Conservation (phyloP, 2,113 vertebrate genomes). For the human (Homo sapiens) region DNA sequence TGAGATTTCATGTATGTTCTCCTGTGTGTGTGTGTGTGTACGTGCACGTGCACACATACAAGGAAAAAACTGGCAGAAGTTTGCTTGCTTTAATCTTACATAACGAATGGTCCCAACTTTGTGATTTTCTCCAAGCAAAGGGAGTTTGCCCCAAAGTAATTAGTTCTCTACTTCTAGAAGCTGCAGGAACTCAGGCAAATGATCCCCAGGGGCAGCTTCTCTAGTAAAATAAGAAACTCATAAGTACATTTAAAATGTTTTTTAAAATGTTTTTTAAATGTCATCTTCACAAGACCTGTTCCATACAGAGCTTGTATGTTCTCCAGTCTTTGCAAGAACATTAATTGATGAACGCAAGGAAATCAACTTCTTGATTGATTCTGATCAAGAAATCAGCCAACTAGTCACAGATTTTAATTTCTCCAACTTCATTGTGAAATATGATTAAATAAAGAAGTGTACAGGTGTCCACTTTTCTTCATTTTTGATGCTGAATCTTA, state of each 20-base stretch:
- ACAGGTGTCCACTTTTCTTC: not conserved
- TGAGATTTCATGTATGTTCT: not conserved
- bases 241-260: not conserved
- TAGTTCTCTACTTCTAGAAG: not conserved
- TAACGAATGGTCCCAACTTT: not conserved
- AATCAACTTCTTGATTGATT: not conserved
- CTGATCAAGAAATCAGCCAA: not conserved
- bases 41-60: rapidly evolving
- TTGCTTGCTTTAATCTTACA: not conserved
- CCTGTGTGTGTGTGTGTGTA: not conserved
- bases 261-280: not conserved
- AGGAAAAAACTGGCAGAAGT: not conserved
- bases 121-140: not conserved
- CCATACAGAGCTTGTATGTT: not conserved
- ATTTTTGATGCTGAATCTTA: not conserved
- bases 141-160: not conserved
- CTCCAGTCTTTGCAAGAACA: not conserved
- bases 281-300: not conserved
- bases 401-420: not conserved
- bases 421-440: not conserved
- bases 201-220: not conserved
- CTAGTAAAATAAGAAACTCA: not conserved
- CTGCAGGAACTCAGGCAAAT: not conserved
- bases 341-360: not conserved
- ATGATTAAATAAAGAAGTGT: not conserved